These are phyloP conservation scores for Aurelia aurita complex sp. Pacific DNA, from an alignment of 30 jellyfish, hydroid and myxozoan species.

Conservation along the genomic window DNA sequence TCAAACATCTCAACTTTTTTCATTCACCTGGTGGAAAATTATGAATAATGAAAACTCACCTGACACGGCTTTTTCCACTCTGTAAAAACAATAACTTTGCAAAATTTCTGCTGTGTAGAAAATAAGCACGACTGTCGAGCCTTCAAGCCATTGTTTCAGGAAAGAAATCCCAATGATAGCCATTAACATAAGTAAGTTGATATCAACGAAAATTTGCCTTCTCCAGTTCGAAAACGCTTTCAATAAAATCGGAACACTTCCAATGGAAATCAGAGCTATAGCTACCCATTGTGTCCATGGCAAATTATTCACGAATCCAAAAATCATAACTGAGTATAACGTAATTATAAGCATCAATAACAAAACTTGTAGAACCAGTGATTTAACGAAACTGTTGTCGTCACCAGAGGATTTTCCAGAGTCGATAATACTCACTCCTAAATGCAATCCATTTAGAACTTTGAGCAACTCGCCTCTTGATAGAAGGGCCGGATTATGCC, in stretches of 20 bases:
- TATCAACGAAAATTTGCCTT: slow-evolving; percentile 24
- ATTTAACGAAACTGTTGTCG: not conserved
- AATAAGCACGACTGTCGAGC: slow-evolving; percentile 37
- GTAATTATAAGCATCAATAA: not conserved
- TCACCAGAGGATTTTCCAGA: slow-evolving; percentile 9
- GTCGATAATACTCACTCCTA: slow-evolving; percentile 66
- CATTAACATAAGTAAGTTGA: slow-evolving; percentile 49
- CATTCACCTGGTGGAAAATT: too few species aligned
- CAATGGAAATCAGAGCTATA: slow-evolving; percentile 30
- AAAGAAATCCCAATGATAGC: slow-evolving; percentile 47
- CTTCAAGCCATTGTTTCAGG: slow-evolving; percentile 54
- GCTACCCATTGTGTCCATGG: slow-evolving; percentile 45
- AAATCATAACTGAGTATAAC: slow-evolving; percentile 19
- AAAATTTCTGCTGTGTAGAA: slow-evolving; percentile 53
- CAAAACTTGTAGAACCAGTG: not conserved
- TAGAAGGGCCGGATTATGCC: slow-evolving; percentile 33
- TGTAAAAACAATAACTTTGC: slow-evolving; percentile 22
- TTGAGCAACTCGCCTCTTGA: slow-evolving; percentile 20
- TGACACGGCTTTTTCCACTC: slow-evolving; percentile 46
- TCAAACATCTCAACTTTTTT: too few species aligned
- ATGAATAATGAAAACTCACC: slow-evolving; percentile 11
- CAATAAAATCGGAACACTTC: slow-evolving; percentile 39
- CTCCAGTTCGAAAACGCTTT: slow-evolving; percentile 17
- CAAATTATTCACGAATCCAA: not conserved
- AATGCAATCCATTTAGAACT: slow-evolving; percentile 40